Conservation (phyloP, 1,140 invertebrate species). For the Drosophila neocordata region DNA sequence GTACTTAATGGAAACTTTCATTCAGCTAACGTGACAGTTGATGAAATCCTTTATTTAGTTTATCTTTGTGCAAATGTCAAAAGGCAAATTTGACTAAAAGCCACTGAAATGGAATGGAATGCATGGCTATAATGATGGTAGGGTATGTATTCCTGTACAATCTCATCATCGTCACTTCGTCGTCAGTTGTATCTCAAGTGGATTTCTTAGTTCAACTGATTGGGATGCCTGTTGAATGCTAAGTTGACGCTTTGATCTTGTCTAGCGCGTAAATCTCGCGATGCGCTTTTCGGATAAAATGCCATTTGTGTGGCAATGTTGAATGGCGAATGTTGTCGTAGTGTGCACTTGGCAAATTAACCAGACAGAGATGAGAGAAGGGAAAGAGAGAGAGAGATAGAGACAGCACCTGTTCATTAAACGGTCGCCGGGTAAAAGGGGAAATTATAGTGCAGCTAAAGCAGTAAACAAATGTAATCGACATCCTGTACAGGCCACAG, state of each 20-base stretch:
- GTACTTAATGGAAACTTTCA: too few species aligned
- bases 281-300: constrained; percentile 75
- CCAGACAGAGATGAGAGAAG: constrained; percentile 6
- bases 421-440: constrained; percentile 40
- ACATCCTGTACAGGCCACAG: constrained; percentile 68
- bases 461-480: constrained; percentile 80
- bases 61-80: too few species aligned
- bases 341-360: constrained; percentile 58
- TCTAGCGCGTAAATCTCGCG: constrained; percentile 74
- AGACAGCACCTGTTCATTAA: constrained; percentile 75
- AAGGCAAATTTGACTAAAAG: too few species aligned
- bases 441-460: constrained; percentile 72
- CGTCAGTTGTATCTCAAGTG: constrained; percentile 22
- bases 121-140: background rate
- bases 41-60: too few species aligned
- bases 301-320: constrained; percentile 59
- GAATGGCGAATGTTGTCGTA: constrained; percentile 19
- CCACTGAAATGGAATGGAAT: background rate
- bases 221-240: constrained; percentile 76
- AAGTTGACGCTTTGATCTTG: constrained; percentile 79
- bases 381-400: background rate
- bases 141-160: background rate
- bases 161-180: background rate
- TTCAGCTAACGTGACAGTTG: too few species aligned
- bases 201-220: constrained; percentile 50